Percentiles rank a stretch among this genome's conserved stretches.
Conservation (phyloP, 2,888 invertebrate genomes). For the Oscheius sp. region DNA sequence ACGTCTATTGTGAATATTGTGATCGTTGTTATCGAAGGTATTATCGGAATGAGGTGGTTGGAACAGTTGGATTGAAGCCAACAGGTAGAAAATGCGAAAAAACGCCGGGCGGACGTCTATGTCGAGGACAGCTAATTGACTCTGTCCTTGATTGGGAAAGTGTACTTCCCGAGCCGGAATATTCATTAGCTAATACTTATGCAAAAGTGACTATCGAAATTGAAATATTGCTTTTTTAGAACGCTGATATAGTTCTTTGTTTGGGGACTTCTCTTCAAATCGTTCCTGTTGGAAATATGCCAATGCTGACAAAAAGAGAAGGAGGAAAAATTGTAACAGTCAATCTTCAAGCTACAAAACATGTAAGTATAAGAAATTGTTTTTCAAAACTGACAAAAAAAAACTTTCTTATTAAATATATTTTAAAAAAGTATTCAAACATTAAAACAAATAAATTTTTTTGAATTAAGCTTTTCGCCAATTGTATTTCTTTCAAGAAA, state of each 20-base stretch:
- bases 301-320: background rate
- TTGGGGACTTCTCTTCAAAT: constrained; percentile 92
- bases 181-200: constrained; percentile 77
- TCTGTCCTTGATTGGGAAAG: constrained; percentile 97
- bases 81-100: constrained; percentile 79
- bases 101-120: constrained; percentile 37
- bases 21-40: constrained; percentile 85
- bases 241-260: constrained; percentile 88
- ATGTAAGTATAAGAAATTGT: constrained; percentile 77
- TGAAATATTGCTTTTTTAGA: constrained; percentile 38
- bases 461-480: too few species aligned
- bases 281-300: constrained; percentile 27
- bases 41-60: constrained; percentile 78
- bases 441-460: too few species aligned
- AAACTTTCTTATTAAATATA: too few species aligned
- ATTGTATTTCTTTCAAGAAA: too few species aligned
- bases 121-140: constrained; percentile 83
- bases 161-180: constrained; percentile 78
- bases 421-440: too few species aligned
- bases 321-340: constrained; percentile 13
- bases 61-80: constrained; percentile 83
- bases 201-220: constrained; percentile 32
- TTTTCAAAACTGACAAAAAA: background rate
- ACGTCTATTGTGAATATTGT: constrained; percentile 96
- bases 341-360: constrained; percentile 98